Conservation (phyloP, 2,888 invertebrate species). For the Hyposoter dolosus region DNA sequence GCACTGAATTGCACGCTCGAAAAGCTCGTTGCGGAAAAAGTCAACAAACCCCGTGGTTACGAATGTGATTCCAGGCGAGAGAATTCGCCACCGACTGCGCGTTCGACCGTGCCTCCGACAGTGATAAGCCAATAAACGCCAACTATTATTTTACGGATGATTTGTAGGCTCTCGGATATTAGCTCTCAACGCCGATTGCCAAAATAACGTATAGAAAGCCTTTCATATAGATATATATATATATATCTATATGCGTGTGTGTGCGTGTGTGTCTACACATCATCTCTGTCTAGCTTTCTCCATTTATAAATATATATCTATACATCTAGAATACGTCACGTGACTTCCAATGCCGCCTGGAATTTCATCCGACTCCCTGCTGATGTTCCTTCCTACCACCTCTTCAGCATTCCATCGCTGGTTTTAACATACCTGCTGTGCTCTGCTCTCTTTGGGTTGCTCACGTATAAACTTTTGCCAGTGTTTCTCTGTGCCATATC, state of each 20-base stretch:
- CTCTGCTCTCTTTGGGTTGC: conserved; percentile 40
- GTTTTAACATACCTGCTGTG: conserved; percentile 37
- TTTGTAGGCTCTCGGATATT: conserved; percentile 73
- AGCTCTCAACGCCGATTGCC: conserved; percentile 71
- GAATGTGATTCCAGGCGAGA: conserved; percentile 50
- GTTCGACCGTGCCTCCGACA: conserved; percentile 67
- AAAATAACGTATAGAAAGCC: conserved; percentile 71
- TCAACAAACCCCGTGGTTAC: conserved; percentile 56
- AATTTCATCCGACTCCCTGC: conserved; percentile 62
- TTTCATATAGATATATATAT: conserved; percentile 41
- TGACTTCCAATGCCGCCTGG: conserved; percentile 42
- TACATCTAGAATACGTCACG: conserved; percentile 15
- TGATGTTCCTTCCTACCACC: conserved; percentile 36
- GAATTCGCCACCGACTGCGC: conserved; percentile 49
- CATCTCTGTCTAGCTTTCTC: not conserved
- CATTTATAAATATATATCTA: conserved; percentile 19
- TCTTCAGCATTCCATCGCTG: conserved; percentile 42
- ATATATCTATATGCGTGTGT: not conserved
- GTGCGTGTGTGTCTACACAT: not conserved
- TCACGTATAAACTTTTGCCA: conserved; percentile 35
- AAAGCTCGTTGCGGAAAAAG: conserved; percentile 53
- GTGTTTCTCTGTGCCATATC: not conserved
- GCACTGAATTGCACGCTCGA: conserved; percentile 1
- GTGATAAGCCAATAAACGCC: conserved; percentile 73
- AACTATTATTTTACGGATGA: conserved; percentile 72